Conservation (phyloP, 1,140 invertebrate genomes). For the Leptonema lineaticorne region DNA sequence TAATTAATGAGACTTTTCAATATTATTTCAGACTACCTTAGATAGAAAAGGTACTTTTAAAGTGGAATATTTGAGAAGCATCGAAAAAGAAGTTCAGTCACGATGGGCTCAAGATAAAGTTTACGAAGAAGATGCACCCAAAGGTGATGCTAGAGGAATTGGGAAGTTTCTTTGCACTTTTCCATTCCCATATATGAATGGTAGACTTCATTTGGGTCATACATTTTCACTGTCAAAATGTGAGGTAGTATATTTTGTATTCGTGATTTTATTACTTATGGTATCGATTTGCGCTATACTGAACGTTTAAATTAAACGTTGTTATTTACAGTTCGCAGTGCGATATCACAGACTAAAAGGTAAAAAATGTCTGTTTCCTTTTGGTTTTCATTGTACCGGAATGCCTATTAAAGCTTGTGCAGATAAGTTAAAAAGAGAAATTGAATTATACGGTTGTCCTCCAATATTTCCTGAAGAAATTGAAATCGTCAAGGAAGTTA, state of each 20-base stretch:
- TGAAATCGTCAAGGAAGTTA: conserved; percentile 50
- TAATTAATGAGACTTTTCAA: neutral
- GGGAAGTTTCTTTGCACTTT: conserved; percentile 95
- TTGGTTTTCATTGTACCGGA: conserved; percentile 98
- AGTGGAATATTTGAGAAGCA: conserved; percentile 84
- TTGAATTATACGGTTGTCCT: conserved; percentile 89
- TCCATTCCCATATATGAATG: conserved; percentile 99
- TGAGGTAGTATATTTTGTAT: too few species aligned
- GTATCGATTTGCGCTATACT: neutral
- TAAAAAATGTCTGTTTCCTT: conserved; percentile 92
- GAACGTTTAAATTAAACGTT: too few species aligned
- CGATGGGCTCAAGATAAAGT: conserved; percentile 80
- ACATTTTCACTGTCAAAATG: conserved; percentile 97
- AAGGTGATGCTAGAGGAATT: conserved; percentile 56
- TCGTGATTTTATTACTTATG: neutral
- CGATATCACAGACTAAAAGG: conserved; percentile 90
- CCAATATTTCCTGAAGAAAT: conserved; percentile 81
- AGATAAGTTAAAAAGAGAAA: conserved; percentile 94
- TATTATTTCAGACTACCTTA: conserved; percentile 47
- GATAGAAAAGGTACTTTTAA: conserved; percentile 93
- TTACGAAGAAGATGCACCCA: conserved; percentile 79
- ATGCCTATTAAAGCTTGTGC: conserved; percentile 97
- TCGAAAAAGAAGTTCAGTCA: conserved; percentile 81
- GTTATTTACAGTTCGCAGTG: conserved; percentile 76
- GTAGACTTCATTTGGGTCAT: conserved; percentile 94